Percentiles rank a stretch among this genome's conserved stretches.
phyloP scores from a whole-genome alignment of 2,888 invertebrate genomes.

The Linnaemya vulpina region DNA sequence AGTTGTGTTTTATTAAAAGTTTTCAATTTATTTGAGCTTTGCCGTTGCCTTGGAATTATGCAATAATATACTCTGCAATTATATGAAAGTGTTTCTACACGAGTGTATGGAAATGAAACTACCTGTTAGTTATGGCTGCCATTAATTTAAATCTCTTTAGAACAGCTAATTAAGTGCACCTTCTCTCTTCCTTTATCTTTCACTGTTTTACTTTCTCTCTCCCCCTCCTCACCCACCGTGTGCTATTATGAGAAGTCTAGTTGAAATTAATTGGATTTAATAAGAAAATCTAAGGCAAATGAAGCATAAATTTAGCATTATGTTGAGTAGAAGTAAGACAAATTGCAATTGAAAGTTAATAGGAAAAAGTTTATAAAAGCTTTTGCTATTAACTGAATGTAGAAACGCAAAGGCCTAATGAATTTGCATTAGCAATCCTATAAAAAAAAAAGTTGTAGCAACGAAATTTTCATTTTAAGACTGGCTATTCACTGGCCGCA shows the following conservation, averaged over 20 bases:
- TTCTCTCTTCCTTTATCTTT: too few relatives aligned
- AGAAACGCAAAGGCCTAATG: too few relatives aligned
- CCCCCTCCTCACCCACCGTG: too few relatives aligned
- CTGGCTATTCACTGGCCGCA: too few relatives aligned
- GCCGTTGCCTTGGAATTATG: conserved; percentile 9
- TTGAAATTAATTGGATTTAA: conserved; percentile 1
- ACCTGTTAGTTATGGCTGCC: neutral
- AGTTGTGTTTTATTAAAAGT: neutral
- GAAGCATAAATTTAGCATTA: neutral
- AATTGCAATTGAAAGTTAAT: neutral
- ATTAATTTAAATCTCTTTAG: conserved; percentile 17
- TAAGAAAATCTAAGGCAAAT: neutral
- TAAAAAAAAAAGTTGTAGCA: too few relatives aligned
- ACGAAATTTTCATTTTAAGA: too few relatives aligned
- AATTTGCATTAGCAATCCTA: too few relatives aligned
- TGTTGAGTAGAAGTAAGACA: neutral
- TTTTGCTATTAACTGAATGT: too few relatives aligned
- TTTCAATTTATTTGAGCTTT: neutral
- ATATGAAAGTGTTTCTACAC: neutral
- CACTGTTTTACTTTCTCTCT: too few relatives aligned
- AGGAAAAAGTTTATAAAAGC: too few relatives aligned
- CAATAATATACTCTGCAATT: neutral
- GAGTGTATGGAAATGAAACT: neutral
- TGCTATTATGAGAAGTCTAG: neutral
- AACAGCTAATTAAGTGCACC: neutral